These are phyloP conservation scores for Cinara cedri DNA, from an alignment of 2,888 invertebrate species.

Conservation along the genomic window DNA sequence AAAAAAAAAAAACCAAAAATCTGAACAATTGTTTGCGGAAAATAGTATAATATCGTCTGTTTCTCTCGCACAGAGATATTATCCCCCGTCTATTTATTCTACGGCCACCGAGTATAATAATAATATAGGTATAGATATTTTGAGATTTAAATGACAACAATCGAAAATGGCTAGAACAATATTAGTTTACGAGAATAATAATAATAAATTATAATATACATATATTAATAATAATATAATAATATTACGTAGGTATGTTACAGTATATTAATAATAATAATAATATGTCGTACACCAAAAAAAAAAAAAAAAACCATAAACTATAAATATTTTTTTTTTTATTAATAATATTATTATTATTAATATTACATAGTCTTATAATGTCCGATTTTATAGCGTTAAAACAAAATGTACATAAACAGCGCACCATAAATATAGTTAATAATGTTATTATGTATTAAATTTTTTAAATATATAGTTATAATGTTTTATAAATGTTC, in stretches of 20 bases:
- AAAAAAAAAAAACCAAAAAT: no score
- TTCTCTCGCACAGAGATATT: no score
- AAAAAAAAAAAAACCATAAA: constrained; percentile 34
- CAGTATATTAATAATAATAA: no score
- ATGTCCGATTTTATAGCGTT: constrained; percentile 40
- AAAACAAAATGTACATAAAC: constrained; percentile 35
- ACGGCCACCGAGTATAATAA: no score
- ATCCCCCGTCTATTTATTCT: no score
- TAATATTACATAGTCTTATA: constrained; percentile 8
- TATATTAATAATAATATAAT: background rate
- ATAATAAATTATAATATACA: constrained; percentile 14
- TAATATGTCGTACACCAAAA: constrained; percentile 27
- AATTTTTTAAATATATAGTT: no score
- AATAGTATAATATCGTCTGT: no score
- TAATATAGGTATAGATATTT: background rate
- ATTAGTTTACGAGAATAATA: constrained; percentile 34
- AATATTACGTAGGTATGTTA: no score
- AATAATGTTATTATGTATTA: background rate
- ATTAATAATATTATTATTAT: no score
- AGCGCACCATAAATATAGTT: constrained; percentile 49
- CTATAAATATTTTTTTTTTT: constrained; percentile 19
- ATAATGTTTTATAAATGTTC: no score
- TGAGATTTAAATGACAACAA: constrained; percentile 32
- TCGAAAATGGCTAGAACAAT: constrained; percentile 45
- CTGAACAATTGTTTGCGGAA: no score